Evolutionary conservation across 2,797 vertebrate genomes (phyloP), one percentile per base, ranked within the genome.

Genomic region (Malurus splendens): DNA sequence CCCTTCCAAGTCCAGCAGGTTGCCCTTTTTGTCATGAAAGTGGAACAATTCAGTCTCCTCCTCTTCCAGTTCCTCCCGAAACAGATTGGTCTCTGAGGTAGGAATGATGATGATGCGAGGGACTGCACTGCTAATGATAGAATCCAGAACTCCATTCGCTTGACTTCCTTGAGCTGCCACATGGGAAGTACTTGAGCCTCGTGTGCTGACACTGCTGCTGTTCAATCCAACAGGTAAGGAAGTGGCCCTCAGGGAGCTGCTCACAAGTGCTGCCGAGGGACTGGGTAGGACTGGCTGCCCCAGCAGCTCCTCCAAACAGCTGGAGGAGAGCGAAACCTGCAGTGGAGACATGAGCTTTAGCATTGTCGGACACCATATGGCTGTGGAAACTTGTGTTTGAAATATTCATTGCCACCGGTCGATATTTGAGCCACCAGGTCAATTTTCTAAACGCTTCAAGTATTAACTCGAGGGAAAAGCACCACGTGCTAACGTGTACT

Each of bases 21-120:
- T 90, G 41, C 62, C 36, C 56, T 93, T 96, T 86, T 92, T 96
- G 48, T 94, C 68, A 47, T 59, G 62, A 59, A 96, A 93, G 39
- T 64, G 81, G 51, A 95, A 94, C 74, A 94, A 88, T 60, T 93
- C 87, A 66, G 47, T 52, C 27, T 94, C 95, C 76, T 96, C 92
- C 94, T 96, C 56, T 73, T 82, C 90, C 14, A 47, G 42, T 48
- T 92, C 82, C 28, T 77, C 82, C 66, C 10, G 95, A 79, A 97
- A 96, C 7, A 98, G 92, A 79, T 96, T 96, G 74, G 94, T 97
- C 75, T 98, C 98, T 62, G 97, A 97, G n/a, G 97, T 98, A 73
- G 98, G 97, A 78, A 98, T 97, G 82, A 98, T 97, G 85, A 98
- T 95, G 50, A 98, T 98, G 66, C 96, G 97, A 44, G 98, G 98